phyloP scores from a whole-genome alignment of 2,797 vertebrate species.

The Stomatorhinus walkeri region DNA sequence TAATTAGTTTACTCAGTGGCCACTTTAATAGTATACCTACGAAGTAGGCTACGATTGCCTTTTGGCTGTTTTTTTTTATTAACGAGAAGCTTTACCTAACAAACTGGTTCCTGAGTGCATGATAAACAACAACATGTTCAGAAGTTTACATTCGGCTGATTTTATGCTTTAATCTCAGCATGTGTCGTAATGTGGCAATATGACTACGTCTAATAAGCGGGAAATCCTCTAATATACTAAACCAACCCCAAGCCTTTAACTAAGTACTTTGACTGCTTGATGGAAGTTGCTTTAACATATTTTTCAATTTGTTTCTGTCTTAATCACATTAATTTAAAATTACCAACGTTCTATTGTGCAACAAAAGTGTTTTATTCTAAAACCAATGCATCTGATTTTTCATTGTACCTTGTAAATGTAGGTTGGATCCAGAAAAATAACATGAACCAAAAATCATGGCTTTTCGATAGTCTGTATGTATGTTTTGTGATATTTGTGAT shows the following conservation, averaged over 20 bases:
- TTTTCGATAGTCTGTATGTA: not conserved
- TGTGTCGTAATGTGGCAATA: not conserved
- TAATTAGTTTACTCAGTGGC: not conserved
- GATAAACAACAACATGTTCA: not conserved
- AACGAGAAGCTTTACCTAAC: not conserved
- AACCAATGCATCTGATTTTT: not conserved
- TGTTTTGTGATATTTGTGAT: not conserved
- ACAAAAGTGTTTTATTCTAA: not conserved
- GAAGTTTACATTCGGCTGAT: not conserved
- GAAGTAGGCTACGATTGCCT: not conserved
- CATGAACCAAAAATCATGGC: not conserved
- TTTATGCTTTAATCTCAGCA: not conserved
- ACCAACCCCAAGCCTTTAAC: not conserved
- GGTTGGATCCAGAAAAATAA: not conserved
- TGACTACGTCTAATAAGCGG: not conserved
- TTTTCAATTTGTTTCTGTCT: not conserved
- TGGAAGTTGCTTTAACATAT: not conserved
- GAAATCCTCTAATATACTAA: not conserved
- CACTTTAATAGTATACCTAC: not conserved
- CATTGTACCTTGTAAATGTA: not conserved
- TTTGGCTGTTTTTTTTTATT: not conserved
- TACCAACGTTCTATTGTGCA: not conserved
- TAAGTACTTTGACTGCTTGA: not conserved
- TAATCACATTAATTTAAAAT: not conserved
- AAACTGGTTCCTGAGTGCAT: not conserved